These are phyloP conservation scores for Zygothrica quintamaculata DNA, from an alignment of 2,888 invertebrate genomes.

Conservation along the genomic window DNA sequence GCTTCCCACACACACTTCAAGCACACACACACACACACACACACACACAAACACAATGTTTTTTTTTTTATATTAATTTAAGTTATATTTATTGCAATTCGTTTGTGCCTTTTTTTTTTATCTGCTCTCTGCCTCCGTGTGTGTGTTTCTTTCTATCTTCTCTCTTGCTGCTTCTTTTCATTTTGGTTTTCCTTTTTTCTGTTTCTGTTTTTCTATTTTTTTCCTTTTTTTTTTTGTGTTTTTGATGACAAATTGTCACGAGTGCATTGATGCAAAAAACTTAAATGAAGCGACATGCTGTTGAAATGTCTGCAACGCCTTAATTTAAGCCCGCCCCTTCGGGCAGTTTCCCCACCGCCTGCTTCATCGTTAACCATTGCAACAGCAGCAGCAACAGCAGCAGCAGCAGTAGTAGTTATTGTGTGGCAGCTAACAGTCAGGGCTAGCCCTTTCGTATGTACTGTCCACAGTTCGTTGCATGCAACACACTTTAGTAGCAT, in stretches of 20 bases:
- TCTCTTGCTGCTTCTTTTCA: background rate
- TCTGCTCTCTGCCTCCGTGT: slow-evolving; percentile 13
- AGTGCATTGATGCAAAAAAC: slow-evolving; percentile 80
- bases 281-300: slow-evolving; percentile 81
- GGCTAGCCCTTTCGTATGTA: slow-evolving; percentile 43
- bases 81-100: slow-evolving; percentile 7
- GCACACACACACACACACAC: too few relatives aligned
- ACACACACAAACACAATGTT: too few relatives aligned
- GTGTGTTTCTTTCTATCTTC: slow-evolving; percentile 13
- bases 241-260: slow-evolving; percentile 80
- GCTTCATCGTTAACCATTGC: too few relatives aligned
- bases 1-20: too few relatives aligned
- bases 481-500: slow-evolving; percentile 18
- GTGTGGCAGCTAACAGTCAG: background rate
- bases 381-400: too few relatives aligned
- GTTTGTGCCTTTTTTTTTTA: slow-evolving; percentile 31
- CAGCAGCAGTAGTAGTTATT: too few relatives aligned
- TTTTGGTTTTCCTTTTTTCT: slow-evolving; percentile 1
- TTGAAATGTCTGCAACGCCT: slow-evolving; percentile 75
- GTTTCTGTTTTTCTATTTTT: slow-evolving; percentile 23
- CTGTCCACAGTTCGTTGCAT: slow-evolving; percentile 40
- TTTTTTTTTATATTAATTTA: too few relatives aligned
- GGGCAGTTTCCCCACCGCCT: background rate
- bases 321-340: slow-evolving; percentile 35
- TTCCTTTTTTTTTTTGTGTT: slow-evolving; percentile 14